Conservation (phyloP, 2,888 invertebrate genomes). For the Lochmaea crataegi region DNA sequence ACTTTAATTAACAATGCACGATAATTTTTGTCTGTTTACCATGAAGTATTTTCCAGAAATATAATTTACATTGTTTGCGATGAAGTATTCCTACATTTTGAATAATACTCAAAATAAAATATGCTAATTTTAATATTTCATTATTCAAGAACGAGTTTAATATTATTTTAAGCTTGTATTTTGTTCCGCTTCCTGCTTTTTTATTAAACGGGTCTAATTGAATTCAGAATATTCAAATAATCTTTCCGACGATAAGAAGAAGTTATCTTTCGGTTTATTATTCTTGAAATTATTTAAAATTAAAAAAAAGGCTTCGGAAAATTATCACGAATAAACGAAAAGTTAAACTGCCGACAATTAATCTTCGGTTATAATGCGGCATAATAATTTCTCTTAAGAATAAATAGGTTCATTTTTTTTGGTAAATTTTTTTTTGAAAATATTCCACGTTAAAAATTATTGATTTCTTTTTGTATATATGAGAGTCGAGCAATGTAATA, state of each 20-base stretch:
- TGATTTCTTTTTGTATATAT: slow-evolving; percentile 20
- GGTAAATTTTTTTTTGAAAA: slow-evolving; percentile 14
- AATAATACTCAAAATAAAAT: neutral
- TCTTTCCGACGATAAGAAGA: neutral
- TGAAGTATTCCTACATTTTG: neutral
- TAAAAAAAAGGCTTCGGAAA: neutral
- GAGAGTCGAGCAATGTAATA: slow-evolving; percentile 16
- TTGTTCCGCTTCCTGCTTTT: neutral
- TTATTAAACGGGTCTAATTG: neutral
- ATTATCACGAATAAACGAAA: slow-evolving; percentile 1
- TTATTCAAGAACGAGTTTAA: neutral
- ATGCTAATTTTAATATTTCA: neutral
- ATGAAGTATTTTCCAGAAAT: neutral
- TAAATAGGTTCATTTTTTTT: slow-evolving; percentile 23
- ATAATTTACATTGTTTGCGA: neutral
- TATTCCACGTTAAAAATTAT: slow-evolving; percentile 6
- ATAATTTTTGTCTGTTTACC: too few relatives aligned
- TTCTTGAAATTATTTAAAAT: neutral
- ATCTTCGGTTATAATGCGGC: neutral
- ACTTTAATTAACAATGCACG: too few relatives aligned
- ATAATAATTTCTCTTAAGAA: neutral
- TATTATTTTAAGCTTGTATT: neutral
- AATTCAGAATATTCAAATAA: slow-evolving; percentile 1
- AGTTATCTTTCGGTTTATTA: neutral
- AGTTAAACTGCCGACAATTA: slow-evolving; percentile 3